Conservation (phyloP, 2,888 invertebrate genomes). For the Polia nebulosa region DNA sequence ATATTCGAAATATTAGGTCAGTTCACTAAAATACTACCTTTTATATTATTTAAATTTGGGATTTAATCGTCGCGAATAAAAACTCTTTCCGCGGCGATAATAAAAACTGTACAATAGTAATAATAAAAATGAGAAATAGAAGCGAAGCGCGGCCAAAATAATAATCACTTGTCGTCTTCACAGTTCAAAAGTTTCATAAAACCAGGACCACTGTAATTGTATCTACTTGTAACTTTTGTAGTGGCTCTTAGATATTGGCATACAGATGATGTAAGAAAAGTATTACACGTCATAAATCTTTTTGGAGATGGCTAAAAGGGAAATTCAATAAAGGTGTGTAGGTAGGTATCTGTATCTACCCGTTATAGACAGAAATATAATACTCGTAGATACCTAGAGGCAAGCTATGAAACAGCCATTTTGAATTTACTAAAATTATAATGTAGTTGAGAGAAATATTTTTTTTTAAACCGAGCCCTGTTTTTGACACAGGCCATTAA, state of each 20-base stretch:
- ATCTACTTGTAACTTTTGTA: slow-evolving; percentile 61
- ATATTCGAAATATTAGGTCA: slow-evolving; percentile 27
- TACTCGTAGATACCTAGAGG: background rate
- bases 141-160: slow-evolving; percentile 71
- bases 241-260: slow-evolving; percentile 37
- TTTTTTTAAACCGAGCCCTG: slow-evolving; percentile 6
- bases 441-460: slow-evolving; percentile 17
- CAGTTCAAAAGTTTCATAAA: slow-evolving; percentile 69
- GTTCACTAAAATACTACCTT: slow-evolving; percentile 31
- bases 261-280: slow-evolving; percentile 12
- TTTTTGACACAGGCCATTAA: slow-evolving; percentile 36
- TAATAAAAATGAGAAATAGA: slow-evolving; percentile 71
- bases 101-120: slow-evolving; percentile 72
- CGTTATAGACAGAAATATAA: background rate
- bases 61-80: slow-evolving; percentile 47
- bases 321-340: background rate
- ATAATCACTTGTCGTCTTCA: slow-evolving; percentile 69
- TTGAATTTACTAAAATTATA: slow-evolving; percentile 9
- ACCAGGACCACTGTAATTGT: slow-evolving; percentile 67
- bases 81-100: slow-evolving; percentile 58
- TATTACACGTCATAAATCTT: background rate
- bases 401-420: slow-evolving; percentile 1
- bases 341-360: background rate
- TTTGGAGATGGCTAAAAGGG: background rate
- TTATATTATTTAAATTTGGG: slow-evolving; percentile 41